Evolutionary conservation across 1,140 invertebrate genomes (phyloP).

Genomic region (Cydia splendana): DNA sequence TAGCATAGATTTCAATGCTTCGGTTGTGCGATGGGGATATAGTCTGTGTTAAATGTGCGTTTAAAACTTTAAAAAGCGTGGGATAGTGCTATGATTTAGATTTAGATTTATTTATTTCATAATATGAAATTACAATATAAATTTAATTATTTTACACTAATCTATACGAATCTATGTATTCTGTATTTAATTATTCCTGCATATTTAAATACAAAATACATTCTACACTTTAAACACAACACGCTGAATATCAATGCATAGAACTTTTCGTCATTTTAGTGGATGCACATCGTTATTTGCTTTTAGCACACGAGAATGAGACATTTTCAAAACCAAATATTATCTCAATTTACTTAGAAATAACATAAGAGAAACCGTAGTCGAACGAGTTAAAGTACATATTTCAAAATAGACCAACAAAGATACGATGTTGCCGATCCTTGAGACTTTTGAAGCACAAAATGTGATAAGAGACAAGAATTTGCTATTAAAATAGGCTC

Average conservation of each 20-base stretch:
- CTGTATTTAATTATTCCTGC: too few relatives aligned
- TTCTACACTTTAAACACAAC: neutral
- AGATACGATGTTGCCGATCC: neutral
- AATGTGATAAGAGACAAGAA: neutral
- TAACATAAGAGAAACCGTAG: neutral
- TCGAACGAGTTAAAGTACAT: neutral
- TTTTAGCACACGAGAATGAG: neutral
- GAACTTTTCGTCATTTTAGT: neutral
- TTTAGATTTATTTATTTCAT: too few relatives aligned
- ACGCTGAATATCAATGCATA: neutral
- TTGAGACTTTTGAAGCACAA: neutral
- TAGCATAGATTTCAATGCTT: too few relatives aligned
- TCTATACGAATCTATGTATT: too few relatives aligned
- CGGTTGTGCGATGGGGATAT: too few relatives aligned
- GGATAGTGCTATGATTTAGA: too few relatives aligned
- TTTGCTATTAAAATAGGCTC: neutral
- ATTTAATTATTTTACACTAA: too few relatives aligned
- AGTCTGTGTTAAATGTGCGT: too few relatives aligned
- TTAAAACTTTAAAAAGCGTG: too few relatives aligned
- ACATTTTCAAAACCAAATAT: neutral
- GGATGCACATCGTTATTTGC: neutral
- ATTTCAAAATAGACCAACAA: neutral
- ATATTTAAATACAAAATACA: too few relatives aligned
- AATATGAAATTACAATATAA: too few relatives aligned
- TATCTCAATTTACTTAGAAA: too few relatives aligned